These are phyloP conservation scores for Melolontha melolontha DNA, from an alignment of 2,888 invertebrate species.

Conservation along the genomic window DNA sequence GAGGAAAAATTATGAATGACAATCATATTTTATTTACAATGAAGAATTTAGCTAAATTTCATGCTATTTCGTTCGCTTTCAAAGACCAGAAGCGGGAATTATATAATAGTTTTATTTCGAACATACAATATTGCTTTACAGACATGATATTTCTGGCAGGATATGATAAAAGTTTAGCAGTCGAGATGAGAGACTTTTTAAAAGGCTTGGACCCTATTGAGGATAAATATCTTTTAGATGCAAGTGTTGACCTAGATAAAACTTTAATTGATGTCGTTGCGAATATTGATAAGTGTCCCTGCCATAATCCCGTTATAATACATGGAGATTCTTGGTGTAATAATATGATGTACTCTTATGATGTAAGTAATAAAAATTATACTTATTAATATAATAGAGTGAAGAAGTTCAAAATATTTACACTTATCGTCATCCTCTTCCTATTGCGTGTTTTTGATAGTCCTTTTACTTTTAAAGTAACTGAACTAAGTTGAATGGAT, in stretches of 20 bases:
- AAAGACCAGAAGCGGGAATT: constrained; percentile 68
- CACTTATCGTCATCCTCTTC: too few relatives aligned
- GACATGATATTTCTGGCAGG: not conserved
- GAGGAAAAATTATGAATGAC: constrained; percentile 61
- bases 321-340: constrained; percentile 46
- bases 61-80: constrained; percentile 72
- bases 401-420: too few relatives aligned
- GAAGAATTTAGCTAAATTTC: constrained; percentile 66
- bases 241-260: too few relatives aligned
- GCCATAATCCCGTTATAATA: constrained; percentile 23
- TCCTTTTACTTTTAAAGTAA: too few relatives aligned
- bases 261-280: not conserved
- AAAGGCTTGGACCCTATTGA: not conserved
- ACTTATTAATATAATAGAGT: too few relatives aligned
- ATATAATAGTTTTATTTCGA: constrained; percentile 60
- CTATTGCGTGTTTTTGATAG: too few relatives aligned
- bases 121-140: constrained; percentile 1
- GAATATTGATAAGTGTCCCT: not conserved
- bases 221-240: not conserved
- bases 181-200: not conserved
- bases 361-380: too few relatives aligned
- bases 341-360: constrained; percentile 44
- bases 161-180: not conserved
- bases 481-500: too few relatives aligned
- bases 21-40: constrained; percentile 60